Percentiles rank a stretch among this genome's conserved stretches.
Conservation (phyloP, 2,888 invertebrate genomes). For the Ceriagrion tenellum region DNA sequence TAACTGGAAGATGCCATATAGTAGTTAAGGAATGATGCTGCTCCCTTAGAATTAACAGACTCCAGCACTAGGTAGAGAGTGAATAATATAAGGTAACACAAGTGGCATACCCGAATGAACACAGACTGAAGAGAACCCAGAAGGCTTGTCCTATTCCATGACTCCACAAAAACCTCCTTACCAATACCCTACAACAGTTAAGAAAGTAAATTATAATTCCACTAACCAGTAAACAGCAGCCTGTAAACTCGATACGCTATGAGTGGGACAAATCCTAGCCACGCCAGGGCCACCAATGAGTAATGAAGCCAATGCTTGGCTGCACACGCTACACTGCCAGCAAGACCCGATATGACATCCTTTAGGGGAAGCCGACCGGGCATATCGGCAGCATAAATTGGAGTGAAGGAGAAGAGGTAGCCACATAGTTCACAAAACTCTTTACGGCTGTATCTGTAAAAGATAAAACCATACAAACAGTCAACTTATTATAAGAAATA, state of each 20-base stretch:
- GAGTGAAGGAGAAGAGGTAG: slow-evolving; percentile 98
- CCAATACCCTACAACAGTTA: neutral
- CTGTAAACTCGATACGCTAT: slow-evolving; percentile 98
- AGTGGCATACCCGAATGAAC: no score
- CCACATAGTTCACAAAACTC: slow-evolving; percentile 99
- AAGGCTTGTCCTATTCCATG: no score
- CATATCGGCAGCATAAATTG: slow-evolving; percentile 99
- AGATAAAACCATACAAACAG: neutral
- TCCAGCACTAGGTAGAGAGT: no score
- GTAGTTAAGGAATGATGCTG: no score
- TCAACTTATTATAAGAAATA: neutral
- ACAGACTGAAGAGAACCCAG: no score
- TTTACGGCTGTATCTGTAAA: slow-evolving; percentile 90
- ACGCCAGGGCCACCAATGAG: slow-evolving; percentile 96
- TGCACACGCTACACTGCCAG: slow-evolving; percentile 93
- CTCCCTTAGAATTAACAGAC: no score
- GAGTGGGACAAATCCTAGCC: slow-evolving; percentile 97
- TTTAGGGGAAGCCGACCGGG: slow-evolving; percentile 96
- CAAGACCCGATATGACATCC: slow-evolving; percentile 94
- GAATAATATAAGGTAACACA: no score
- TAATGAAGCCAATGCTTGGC: slow-evolving; percentile 98
- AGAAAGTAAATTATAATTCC: slow-evolving; percentile 85
- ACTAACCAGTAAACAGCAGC: slow-evolving; percentile 90
- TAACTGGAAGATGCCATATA: no score
- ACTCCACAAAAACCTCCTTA: no score